Evolutionary conservation across 2,888 invertebrate species (phyloP).

Genomic region (Microctonus brassicae): DNA sequence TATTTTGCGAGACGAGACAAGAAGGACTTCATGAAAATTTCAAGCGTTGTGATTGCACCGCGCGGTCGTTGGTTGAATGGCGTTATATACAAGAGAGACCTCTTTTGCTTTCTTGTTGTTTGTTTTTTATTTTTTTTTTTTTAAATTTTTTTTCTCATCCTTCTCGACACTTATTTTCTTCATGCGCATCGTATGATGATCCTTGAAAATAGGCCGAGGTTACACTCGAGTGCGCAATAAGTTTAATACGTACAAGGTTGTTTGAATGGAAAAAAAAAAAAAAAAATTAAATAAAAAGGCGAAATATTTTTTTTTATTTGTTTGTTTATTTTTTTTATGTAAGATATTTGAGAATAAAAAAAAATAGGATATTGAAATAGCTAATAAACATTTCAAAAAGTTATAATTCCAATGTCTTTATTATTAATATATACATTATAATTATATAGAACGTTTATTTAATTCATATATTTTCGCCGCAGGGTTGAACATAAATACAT

Average conservation of each 20-base stretch:
- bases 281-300: background rate
- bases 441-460: too few species aligned
- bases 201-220: constrained; percentile 35
- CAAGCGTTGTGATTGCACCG: constrained; percentile 63
- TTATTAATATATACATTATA: too few species aligned
- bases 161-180: constrained; percentile 4
- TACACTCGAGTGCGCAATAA: constrained; percentile 1
- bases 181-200: constrained; percentile 17
- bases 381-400: background rate
- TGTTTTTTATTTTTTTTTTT: background rate
- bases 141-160: constrained; percentile 16
- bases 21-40: constrained; percentile 66
- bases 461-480: constrained; percentile 27
- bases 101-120: background rate
- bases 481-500: background rate
- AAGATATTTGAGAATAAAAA: background rate
- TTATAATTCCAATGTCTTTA: constrained; percentile 30
- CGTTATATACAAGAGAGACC: constrained; percentile 7
- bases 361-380: background rate
- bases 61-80: constrained; percentile 47
- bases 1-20: constrained; percentile 40
- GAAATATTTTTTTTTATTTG: too few species aligned
- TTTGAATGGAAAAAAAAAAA: background rate
- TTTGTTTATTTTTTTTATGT: background rate
- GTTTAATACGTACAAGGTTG: background rate